Evolutionary conservation across 2,888 invertebrate species (phyloP).

Genomic region (Hipparchia sbordonii): DNA sequence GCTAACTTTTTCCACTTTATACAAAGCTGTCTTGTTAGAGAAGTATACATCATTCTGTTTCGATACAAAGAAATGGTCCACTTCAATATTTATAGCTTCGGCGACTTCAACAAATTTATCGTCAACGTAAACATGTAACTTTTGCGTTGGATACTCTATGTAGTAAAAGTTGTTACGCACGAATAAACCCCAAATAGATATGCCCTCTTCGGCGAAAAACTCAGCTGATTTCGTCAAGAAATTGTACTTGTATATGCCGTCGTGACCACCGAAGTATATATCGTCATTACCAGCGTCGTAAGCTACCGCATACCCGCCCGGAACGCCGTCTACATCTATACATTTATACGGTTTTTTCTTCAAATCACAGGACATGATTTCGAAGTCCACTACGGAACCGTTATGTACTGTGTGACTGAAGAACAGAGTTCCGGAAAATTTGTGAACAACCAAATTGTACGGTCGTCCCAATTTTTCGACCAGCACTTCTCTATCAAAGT

Average conservation of each 20-base stretch:
- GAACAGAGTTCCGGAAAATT: constrained; percentile 62
- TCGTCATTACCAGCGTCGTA: constrained; percentile 71
- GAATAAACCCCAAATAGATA: constrained; percentile 68
- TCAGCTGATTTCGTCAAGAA: constrained; percentile 63
- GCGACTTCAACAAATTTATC: constrained; percentile 59
- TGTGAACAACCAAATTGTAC: constrained; percentile 65
- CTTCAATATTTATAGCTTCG: constrained; percentile 60
- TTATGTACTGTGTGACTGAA: constrained; percentile 67
- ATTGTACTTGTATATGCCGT: constrained; percentile 73
- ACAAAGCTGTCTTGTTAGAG: constrained; percentile 69
- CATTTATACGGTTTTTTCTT: constrained; percentile 49
- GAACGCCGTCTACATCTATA: constrained; percentile 52
- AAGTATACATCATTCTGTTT: constrained; percentile 62
- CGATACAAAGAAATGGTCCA: constrained; percentile 65
- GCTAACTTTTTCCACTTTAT: constrained; percentile 56
- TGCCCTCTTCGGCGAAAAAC: constrained; percentile 66
- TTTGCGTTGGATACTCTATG: constrained; percentile 69
- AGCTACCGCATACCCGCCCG: constrained; percentile 68
- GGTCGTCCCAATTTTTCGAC: constrained; percentile 58
- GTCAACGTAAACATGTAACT: constrained; percentile 58
- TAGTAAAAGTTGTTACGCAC: constrained; percentile 67
- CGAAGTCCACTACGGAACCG: constrained; percentile 58
- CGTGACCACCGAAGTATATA: constrained; percentile 70
- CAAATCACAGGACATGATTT: constrained; percentile 59
- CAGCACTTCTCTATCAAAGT: constrained; percentile 58